Base-by-base conservation (phyloP, 2,797 vertebrate genomes). In the Rhinella marina region DNA sequence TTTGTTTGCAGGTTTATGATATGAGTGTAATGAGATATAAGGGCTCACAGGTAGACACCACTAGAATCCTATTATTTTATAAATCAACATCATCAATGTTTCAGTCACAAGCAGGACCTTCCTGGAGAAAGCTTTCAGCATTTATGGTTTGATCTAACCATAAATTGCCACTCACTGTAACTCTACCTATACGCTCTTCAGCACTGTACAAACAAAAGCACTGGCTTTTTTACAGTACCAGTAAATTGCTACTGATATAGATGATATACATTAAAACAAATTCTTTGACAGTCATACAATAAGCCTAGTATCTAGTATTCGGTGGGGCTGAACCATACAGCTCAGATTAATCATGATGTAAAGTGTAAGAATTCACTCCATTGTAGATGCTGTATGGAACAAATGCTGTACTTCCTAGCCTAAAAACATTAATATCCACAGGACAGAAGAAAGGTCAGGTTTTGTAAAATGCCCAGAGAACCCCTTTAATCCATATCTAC, bases 1-100 rank as follows among this genome's bases (percentile, higher is more conserved):
- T 86, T 89, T 89, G 88, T 87, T 84, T 86, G 41, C 84, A 70
- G 57, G 61, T 86, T 89, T 80, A 87, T 79, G 84, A 89, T 89
- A 86, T 50, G 59, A 77, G 62, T 78, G 79, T 83, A 86, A 89
- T 19, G 29, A 89, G 79, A 86, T 83, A 82, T 70, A 82, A 61
- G 50, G 59, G 57, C 85, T 86, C 88, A 73, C 88, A 87, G 73
- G 81, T 87, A 83, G 64, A 84, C 82, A 89, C 56, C 27, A 86
- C 57, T 66, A 59, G 72, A 86, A 83, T 78, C 80, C 86, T 77
- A 78, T 84, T 88, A 86, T 89, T 89, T 77, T 82, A 86, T 75
- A 89, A 83, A 89, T 89, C 88, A 89, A 73, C 81, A 87, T 87
- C 88, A 83, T 89, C 75, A 86, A 83, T 61, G 23, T 50, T 64